Base-by-base conservation (phyloP, 2,888 invertebrate genomes). In the Podabrus alpinus region DNA sequence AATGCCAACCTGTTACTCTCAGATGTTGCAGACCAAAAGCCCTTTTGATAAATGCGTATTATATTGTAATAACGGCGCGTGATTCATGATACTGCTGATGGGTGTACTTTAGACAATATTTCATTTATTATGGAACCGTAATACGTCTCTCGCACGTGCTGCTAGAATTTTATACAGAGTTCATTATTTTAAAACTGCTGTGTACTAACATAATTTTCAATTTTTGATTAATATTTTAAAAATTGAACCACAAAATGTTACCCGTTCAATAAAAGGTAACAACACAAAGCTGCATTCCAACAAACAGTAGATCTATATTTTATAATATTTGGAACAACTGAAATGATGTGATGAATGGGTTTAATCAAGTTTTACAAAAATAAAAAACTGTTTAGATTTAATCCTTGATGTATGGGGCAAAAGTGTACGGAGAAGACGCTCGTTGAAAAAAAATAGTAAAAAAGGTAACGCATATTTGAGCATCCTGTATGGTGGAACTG, bases 31-130 rank as follows among this genome's bases (percentile, higher is more conserved):
- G 68, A 74, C 74, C 78, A 75, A 66, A 45, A 74, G 74, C 76
- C 78, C 76, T 78, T 75, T 76, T 78, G 78, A 78, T 78, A 78
- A 78, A 78, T 78, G 76, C 71, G 76, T 76, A 78, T 78, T 78
- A 78, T 76, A 76, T 78, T 76, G 76, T 76, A 76, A 76, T 76
- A 76, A 71, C 68, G 68, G 73, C 71, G 76, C 76, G 71, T 76
- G 77, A 75, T 79, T 76, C 79, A 76, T 79, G 79, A 79, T 76
- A 77, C 76, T 73, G 75, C 72, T 76, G 77, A 79, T 77, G 77
- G 73, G 76, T 77, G 76, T 77, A 79, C 73, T 77, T 76, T 75
- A 75, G 77, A 74, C 73, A 73, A 77, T 77, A 76, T 77, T 79
- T 79, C 79, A 77, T 79, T 79, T 77, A 77, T 74, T 76, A 73